Evolutionary conservation across 2,888 invertebrate genomes (phyloP).

Genomic region (Zygogramma bicolorata): DNA sequence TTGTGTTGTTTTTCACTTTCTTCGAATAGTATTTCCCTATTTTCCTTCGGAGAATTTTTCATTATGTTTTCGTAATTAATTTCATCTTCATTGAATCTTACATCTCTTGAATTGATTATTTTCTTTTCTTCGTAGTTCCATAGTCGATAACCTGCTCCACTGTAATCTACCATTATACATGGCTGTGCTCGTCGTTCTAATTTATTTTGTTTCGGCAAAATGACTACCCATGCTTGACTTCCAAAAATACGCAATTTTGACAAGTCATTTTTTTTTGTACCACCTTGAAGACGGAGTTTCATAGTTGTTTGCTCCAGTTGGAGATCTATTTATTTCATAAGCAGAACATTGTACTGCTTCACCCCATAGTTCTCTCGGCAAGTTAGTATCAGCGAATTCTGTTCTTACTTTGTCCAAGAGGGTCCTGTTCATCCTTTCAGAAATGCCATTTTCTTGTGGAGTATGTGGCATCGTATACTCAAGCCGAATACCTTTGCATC

Average conservation of each 20-base stretch:
- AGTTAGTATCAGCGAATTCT: conserved; percentile 42
- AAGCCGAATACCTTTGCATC: conserved; percentile 29
- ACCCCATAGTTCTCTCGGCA: conserved; percentile 46
- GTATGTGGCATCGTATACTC: conserved; percentile 43
- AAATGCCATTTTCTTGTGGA: conserved; percentile 48
- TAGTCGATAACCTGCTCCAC: conserved; percentile 44
- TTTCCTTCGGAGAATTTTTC: not conserved
- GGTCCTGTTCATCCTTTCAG: conserved; percentile 50
- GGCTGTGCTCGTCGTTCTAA: conserved; percentile 43
- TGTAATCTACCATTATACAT: conserved; percentile 49
- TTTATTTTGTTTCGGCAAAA: conserved; percentile 45
- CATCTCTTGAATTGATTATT: conserved; percentile 44
- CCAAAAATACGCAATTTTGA: conserved; percentile 47
- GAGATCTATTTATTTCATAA: conserved; percentile 48
- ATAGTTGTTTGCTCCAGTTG: conserved; percentile 37
- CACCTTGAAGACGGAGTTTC: conserved; percentile 42
- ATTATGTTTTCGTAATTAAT: conserved; percentile 26
- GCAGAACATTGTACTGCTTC: conserved; percentile 47
- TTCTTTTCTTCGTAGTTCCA: conserved; percentile 42
- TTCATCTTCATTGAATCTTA: conserved; percentile 45
- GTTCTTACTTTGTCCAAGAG: conserved; percentile 46
- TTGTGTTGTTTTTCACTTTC: not conserved
- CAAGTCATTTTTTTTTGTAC: conserved; percentile 43
- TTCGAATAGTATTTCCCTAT: not conserved
- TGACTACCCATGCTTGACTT: conserved; percentile 43